phyloP scores from a whole-genome alignment of 2,797 vertebrate genomes.

The Orientallactaga sibirica region DNA sequence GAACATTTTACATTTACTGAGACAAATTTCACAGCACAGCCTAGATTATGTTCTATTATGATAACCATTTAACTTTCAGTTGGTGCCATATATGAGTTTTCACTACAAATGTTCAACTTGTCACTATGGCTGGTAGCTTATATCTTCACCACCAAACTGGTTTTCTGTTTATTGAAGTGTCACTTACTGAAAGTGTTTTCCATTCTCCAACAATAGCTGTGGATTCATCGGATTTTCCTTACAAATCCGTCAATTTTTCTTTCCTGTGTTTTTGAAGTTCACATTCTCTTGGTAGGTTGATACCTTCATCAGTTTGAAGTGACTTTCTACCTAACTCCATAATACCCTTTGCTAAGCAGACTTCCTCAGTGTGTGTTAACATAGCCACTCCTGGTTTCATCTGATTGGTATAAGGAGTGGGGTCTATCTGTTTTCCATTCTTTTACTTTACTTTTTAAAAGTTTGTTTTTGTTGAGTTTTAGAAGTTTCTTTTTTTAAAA shows the following conservation, averaged over 20 bases:
- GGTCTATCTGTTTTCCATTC: neutral
- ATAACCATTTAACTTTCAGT: neutral
- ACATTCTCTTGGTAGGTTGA: neutral
- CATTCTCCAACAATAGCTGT: neutral
- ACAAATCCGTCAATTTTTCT: neutral
- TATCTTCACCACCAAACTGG: neutral
- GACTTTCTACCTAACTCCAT: no score
- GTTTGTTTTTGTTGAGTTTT: no score
- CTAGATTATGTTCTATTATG: neutral
- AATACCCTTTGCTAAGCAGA: neutral
- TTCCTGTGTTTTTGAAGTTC: neutral
- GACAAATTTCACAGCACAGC: neutral
- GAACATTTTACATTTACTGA: neutral
- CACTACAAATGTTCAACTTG: neutral
- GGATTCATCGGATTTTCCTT: neutral
- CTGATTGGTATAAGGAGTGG: neutral
- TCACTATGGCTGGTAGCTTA: neutral
- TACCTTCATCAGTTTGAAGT: neutral
- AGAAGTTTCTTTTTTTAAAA: no score
- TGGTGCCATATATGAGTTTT: neutral
- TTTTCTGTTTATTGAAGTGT: neutral
- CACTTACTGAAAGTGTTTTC: neutral
- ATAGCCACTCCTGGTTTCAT: neutral
- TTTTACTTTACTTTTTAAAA: neutral
- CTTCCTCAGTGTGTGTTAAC: neutral